Evolutionary conservation across 92 coral and sea anemone genomes (phyloP).

Genomic region (Phenganax subtilis): DNA sequence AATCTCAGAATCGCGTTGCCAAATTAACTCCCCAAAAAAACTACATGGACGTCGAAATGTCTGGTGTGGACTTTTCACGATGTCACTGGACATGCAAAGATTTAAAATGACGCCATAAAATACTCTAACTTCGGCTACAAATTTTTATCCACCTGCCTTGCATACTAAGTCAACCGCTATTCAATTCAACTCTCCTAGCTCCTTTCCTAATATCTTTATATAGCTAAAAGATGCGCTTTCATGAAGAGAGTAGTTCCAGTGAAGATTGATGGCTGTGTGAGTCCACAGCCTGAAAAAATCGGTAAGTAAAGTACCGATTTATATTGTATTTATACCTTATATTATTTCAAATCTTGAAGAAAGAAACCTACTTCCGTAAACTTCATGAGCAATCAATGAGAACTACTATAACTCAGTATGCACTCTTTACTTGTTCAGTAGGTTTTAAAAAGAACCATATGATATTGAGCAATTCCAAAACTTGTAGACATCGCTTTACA

Average conservation of each 20-base stretch:
- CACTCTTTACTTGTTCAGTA: not conserved
- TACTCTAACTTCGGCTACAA: too few species aligned
- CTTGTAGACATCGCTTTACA: too few species aligned
- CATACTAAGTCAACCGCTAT: not conserved
- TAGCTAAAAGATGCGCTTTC: not conserved
- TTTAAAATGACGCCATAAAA: too few species aligned
- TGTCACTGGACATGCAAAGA: too few species aligned
- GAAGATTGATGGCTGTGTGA: constrained; percentile 18
- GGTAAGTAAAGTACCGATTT: constrained; percentile 2
- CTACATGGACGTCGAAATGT: too few species aligned
- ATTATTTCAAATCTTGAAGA: not conserved
- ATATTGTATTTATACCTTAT: not conserved
- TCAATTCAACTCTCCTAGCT: not conserved
- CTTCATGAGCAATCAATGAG: not conserved
- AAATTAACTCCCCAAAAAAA: too few species aligned
- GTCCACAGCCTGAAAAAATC: constrained; percentile 9
- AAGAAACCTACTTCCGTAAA: not conserved
- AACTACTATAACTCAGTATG: not conserved
- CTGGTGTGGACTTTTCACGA: too few species aligned
- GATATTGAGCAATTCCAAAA: not conserved
- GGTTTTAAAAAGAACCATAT: not conserved
- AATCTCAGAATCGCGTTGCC: too few species aligned
- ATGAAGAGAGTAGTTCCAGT: not conserved
- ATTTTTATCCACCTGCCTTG: too few species aligned
- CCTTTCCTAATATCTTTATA: not conserved